Base-by-base conservation (phyloP, 2,113 vertebrate species). In the Chionodraco myersi region DNA sequence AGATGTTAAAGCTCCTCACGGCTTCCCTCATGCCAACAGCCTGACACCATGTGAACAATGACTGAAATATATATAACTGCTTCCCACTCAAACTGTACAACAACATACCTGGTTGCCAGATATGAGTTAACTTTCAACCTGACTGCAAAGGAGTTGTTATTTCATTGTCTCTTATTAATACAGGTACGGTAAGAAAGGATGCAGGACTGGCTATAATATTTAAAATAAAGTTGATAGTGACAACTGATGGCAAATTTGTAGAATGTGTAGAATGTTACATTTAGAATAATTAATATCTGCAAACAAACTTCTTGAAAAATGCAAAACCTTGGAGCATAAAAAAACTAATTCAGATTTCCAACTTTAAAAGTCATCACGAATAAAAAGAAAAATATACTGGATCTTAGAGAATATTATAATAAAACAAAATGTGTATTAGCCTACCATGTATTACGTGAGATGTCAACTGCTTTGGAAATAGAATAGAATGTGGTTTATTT, bases 21-120 rank as follows among this genome's bases (percentile, higher is more conserved):
- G 30, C 26, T 21, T 48, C 18, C 23, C 23, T 21, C 45, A 45
- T 34, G 58, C 15, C 49, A 64, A 30, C 36, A 48, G 23, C 49
- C 64, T 52, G 84, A 89, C 80, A 75, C 1, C 56, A 51, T 0
- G 12, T 77, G 45, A 89, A 48, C 23, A 61, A 78, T 78, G 59
- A 89, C 51, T 63, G 6, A 78, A 82, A 73, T 30, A 13, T 23
- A 60, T 23, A 8, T 6, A 68, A 58, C 52, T 10, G 14, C 64
- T 70, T 23, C 75, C 61, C 9, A 83, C 73, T 77, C 77, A 80
- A 54, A 30, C 59, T 0, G 5, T 34, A 0, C 11, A 18, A 41
- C 13, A 48, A 30, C 41, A 45, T 6, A 15, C 23, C 30, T 30
- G 30, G 6, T 41, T 41, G 30, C 30, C 36, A 41, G 5, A 41